Evolutionary conservation across 2,113 vertebrate species (phyloP), one percentile per base, ranked within the genome.

Genomic region (Todiramphus chloris): DNA sequence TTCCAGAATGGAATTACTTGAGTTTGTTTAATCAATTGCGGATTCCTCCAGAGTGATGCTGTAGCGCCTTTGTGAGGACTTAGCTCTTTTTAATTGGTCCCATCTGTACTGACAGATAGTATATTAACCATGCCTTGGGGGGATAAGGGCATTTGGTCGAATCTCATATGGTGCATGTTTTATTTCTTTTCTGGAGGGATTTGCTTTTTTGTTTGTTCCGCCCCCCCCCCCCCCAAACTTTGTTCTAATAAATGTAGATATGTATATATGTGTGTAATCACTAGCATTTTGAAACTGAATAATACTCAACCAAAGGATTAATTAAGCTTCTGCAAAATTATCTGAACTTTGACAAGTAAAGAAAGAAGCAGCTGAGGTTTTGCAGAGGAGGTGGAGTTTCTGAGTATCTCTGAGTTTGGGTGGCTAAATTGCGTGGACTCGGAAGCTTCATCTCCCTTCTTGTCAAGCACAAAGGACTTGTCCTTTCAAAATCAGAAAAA

Each of bases 1-100:
- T 95, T 94, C 91, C 81, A 97, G 83, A 87, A 81, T 92, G 83
- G 93, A 92, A 87, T 95, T 94, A 83, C 83, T 81, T 81, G 76
- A 77, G 77, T 94, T 96, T 91, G 83, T 91, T 91, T 94, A 95
- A 91, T 94, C 89, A 72, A 53, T 94, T 96, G 89, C 75, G 69
- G 93, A 85, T 78, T 95, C 83, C 86, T 95, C 80, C 73, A 21
- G 77, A 87, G 93, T 91, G 95, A 87, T 0, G 37, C 89, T 78
- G 93, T 60, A 81, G 64, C 0, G 77, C 76, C 56, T 94, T 56
- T 72, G 73, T 48, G 77, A 89, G 80, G 73, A 89, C 46, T 81
- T 89, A 82, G 77, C 87, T 91, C 43, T 72, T 72, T 77, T 86
- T 97, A 95, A 95, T 91, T 91, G 80, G 89, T 95, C 94, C 94